A percentile compares a stretch with the other conserved stretches of the same genome.
Conservation (phyloP, 1,140 invertebrate genomes). For the Hypsibius dujardini region DNA sequence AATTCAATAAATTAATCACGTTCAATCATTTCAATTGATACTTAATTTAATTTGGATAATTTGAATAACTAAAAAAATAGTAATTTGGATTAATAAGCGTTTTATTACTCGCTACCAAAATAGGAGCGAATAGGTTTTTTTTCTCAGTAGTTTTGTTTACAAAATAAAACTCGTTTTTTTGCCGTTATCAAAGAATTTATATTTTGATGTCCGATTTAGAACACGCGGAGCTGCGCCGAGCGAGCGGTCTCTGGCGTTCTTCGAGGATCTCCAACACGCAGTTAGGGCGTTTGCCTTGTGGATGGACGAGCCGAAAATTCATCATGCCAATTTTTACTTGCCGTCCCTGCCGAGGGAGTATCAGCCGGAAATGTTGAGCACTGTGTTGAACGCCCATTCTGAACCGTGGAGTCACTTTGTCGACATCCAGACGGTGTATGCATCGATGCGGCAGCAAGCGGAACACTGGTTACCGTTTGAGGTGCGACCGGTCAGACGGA, state of each 20-base stretch:
- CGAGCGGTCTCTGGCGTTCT: background rate
- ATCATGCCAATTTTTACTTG: slow-evolving; percentile 4
- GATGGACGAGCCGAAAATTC: slow-evolving; percentile 12
- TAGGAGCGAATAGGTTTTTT: no score
- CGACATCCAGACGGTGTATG: background rate
- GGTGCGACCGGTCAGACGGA: background rate
- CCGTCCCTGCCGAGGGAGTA: background rate
- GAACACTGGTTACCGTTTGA: slow-evolving; percentile 15
- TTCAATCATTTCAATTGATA: no score
- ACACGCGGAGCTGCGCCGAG: no score
- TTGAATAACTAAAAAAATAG: no score
- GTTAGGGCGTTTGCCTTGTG: background rate
- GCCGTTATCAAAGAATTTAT: no score
- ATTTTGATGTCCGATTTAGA: no score
- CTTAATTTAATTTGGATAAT: no score
- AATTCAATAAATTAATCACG: no score
- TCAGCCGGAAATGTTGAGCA: background rate
- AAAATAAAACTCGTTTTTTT: no score
- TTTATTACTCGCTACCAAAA: no score
- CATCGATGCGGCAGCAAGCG: background rate
- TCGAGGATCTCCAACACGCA: background rate
- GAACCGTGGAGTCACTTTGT: slow-evolving; percentile 3
- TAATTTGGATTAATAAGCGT: no score
- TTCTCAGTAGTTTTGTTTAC: no score
- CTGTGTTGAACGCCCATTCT: background rate